Evolutionary conservation across 2,888 invertebrate species (phyloP), one percentile per base, ranked within the genome.

Genomic region (Melieria picta): DNA sequence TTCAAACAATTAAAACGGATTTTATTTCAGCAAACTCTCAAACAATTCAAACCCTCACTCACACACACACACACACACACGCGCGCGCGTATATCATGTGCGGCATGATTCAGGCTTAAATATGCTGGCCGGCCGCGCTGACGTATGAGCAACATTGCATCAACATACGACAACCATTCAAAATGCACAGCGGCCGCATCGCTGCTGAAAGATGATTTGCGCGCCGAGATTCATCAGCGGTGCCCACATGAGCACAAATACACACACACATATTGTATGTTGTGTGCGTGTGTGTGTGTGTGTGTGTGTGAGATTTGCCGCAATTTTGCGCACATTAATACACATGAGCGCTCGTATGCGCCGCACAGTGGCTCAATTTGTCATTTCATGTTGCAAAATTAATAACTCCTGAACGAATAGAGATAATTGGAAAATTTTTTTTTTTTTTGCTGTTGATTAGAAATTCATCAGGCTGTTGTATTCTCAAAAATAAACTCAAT

Each of bases 241-340:
- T 3, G 30, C 0, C n/a, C 11, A 7, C 5, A 10, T 50, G 9
- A 66, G 42, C 5, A 43, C 42, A 50, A 52, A 58, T 69, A 48
- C 46, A 55, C 11, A 7, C n/a, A n/a, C 63, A 30, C 48, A 47
- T 7, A 42, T 4, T 4, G 11, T 2, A 7, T 7, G 43, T 16
- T 52, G 7, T 42, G 42, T 13, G 6, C 5, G 30, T 42, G 13
- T 10, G n/a, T n/a, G n/a, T n/a, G n/a, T n/a, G n/a, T n/a, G n/a
- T n/a, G 4, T 13, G 7, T 16, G 9, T 62, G 11, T 43, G 61
- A 61, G 46, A 56, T 60, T 10, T 55, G 43, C 67, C 45, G 55
- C 68, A 69, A 65, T 69, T 69, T 72, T 65, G 58, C 60, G 50
- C 71, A 67, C 66, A 69, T 75, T 73, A 75, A 64, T 72, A 60